Conservation (phyloP, 2,113 vertebrate genomes). For the Lipophrys pholis region DNA sequence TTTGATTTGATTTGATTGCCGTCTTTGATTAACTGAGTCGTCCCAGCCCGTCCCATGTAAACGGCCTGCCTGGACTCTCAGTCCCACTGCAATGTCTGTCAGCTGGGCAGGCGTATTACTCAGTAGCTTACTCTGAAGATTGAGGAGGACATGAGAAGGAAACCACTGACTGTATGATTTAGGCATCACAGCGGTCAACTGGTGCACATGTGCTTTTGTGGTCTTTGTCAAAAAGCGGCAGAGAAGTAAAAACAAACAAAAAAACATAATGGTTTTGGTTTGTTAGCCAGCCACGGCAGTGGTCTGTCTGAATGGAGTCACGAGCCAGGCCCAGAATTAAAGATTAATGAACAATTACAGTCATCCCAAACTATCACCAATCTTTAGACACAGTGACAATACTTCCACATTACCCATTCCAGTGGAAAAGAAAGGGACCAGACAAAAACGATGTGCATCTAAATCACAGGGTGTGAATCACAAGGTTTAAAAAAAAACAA, state of each 20-base stretch:
- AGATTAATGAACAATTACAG: conserved; percentile 72
- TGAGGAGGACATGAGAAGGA: too few relatives aligned
- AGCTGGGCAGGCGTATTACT: conserved; percentile 11
- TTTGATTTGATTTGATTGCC: too few relatives aligned
- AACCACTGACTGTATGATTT: neutral
- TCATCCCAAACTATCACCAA: conserved; percentile 81
- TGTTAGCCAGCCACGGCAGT: conserved; percentile 76
- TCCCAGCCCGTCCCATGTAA: conserved; percentile 89
- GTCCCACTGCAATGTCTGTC: conserved; percentile 82
- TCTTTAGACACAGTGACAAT: conserved; percentile 89
- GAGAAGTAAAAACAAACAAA: conserved; percentile 46
- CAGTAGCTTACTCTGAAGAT: conserved; percentile 6
- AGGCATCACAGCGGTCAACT: conserved; percentile 2
- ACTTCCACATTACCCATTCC: conserved; percentile 94
- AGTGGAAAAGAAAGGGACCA: conserved; percentile 88
- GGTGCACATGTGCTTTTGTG: conserved; percentile 24
- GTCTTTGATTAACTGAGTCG: conserved; percentile 43
- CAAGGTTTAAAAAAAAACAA: conserved; percentile 75
- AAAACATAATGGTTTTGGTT: conserved; percentile 24
- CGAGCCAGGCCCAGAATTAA: conserved; percentile 86
- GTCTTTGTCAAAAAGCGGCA: conserved; percentile 27
- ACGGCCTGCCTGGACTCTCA: conserved; percentile 86
- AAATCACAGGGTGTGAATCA: conserved; percentile 87
- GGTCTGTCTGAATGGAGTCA: conserved; percentile 69
- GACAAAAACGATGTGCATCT: conserved; percentile 93